Conservation (phyloP, 2,888 invertebrate genomes). For the Tethea ocularis region DNA sequence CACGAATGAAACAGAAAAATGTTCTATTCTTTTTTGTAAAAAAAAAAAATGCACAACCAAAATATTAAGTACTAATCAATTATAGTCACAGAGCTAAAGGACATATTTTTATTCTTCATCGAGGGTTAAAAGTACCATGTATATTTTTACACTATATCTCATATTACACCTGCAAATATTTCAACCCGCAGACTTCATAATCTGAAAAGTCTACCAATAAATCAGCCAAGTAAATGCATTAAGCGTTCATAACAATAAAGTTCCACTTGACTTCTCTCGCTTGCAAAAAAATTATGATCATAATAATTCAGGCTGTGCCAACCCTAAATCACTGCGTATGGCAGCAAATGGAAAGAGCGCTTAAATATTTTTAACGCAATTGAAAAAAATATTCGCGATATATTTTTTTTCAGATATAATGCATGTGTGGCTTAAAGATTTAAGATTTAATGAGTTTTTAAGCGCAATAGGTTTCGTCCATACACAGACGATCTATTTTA, state of each 20-base stretch:
- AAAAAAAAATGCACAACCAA: too few species aligned
- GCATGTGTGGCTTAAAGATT: not conserved
- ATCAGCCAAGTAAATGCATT: constrained; percentile 4
- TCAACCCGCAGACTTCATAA: not conserved
- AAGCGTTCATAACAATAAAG: constrained; percentile 34
- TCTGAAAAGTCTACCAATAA: constrained; percentile 6
- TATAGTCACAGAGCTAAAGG: not conserved
- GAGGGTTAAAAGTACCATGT: not conserved
- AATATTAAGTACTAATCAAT: not conserved
- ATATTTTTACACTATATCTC: too few species aligned
- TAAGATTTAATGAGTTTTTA: not conserved
- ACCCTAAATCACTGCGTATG: constrained; percentile 63
- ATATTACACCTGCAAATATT: not conserved
- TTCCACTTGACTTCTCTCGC: constrained; percentile 42
- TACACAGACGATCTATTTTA: too few species aligned
- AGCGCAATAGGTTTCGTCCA: too few species aligned
- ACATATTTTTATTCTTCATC: not conserved
- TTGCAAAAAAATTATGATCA: constrained; percentile 49
- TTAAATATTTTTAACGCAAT: constrained; percentile 59
- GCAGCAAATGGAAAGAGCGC: constrained; percentile 61
- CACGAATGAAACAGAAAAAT: too few species aligned
- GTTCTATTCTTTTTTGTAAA: too few species aligned
- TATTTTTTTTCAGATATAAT: not conserved
- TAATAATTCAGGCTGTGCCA: constrained; percentile 53
- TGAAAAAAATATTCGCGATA: constrained; percentile 44